Evolutionary conservation across 2,797 vertebrate species (phyloP), one percentile per base, ranked within the genome.

Genomic region (Balearica regulorum): DNA sequence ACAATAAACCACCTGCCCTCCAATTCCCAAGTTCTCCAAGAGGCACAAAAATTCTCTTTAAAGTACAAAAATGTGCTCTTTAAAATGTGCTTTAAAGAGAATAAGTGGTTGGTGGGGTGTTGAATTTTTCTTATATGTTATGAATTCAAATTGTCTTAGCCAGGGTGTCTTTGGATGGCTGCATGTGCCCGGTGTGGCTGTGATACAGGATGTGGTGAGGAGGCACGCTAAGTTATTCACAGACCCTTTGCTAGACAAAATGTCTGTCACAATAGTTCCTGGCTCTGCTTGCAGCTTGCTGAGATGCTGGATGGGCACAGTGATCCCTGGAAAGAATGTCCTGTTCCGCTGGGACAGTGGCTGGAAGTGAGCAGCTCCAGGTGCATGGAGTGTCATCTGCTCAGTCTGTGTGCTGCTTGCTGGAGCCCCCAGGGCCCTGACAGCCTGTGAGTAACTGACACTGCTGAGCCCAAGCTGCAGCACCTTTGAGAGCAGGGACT

Each of bases 331-430:
- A 64, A 83, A 78, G 61, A 49, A 62, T 78, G 60, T 53, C 41
- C n/a, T 46, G 6, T 58, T 91, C 60, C 12, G 1, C 16, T 76
- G 58, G 72, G 49, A 39, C 19, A 31, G 35, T 0, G 0, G 24
- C 24, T 77, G 61, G 54, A 75, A 69, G 46, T 2, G 66, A 79
- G 58, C 70, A 79, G 54, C 26, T 84, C 54, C 41, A 87, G 44
- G 53, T 83, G 51, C 61, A 3, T 20, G 16, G 26, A 13, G 18
- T 43, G 16, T 87, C 33, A 24, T 64, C 66, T 87, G 58, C 37
- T 86, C 46, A 15, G 35, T 35, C 7, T 10, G 10, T 13, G 29
- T 51, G 70, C 66, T 83, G 80, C 72, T 81, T 53, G 3, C 76
- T 53, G 55, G 29, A 66, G 29, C 24, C 8, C 28, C 54, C 55